A percentile compares a stretch with the other conserved stretches of the same genome.
Evolutionary conservation across 2,888 invertebrate genomes (phyloP).

Genomic region (Yponomeuta malinellus): DNA sequence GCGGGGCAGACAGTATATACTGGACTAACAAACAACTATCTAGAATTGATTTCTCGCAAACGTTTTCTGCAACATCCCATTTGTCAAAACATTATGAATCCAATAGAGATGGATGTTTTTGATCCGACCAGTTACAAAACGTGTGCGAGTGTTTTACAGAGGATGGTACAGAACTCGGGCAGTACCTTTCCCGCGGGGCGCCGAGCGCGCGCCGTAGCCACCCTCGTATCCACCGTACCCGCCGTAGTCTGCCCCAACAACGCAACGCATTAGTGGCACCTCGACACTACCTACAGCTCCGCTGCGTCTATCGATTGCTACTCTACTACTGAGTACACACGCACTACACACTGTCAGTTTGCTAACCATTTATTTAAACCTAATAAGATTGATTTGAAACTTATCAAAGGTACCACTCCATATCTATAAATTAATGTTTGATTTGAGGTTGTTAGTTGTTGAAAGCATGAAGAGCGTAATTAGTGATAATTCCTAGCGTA

Average conservation of each 20-base stretch:
- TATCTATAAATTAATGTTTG: background rate
- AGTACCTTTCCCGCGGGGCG: slow-evolving; percentile 92
- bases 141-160: slow-evolving; percentile 18
- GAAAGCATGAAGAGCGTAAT: slow-evolving; percentile 3
- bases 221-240: slow-evolving; percentile 91
- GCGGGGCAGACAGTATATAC: slow-evolving; percentile 31
- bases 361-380: background rate
- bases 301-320: background rate
- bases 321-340: slow-evolving; percentile 1
- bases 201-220: slow-evolving; percentile 91
- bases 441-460: background rate
- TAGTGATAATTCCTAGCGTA: slow-evolving; percentile 1
- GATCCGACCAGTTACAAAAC: slow-evolving; percentile 18
- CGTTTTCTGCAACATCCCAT: slow-evolving; percentile 3
- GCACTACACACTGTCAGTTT: background rate
- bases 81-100: background rate
- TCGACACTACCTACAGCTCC: slow-evolving; percentile 33
- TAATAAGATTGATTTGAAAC: background rate
- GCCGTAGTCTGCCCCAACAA: slow-evolving; percentile 86
- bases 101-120: background rate
- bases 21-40: background rate
- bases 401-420: background rate
- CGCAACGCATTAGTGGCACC: slow-evolving; percentile 67
- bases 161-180: slow-evolving; percentile 25
- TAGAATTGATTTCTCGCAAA: slow-evolving; percentile 10